These are phyloP conservation scores for Medauroidea extradentata DNA, from an alignment of 1,140 invertebrate genomes.

Conservation along the genomic window DNA sequence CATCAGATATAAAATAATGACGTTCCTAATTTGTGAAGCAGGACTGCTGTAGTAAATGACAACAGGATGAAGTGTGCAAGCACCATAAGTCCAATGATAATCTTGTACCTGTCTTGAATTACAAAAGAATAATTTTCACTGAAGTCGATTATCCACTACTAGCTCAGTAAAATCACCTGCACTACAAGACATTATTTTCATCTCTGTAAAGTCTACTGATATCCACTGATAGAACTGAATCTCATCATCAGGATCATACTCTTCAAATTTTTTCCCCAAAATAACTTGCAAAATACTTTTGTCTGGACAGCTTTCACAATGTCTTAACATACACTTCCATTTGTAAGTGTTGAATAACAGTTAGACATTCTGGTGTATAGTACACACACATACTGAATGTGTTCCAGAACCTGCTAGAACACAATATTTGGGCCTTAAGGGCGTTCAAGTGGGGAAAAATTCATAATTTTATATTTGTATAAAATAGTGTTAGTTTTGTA, in stretches of 20 bases:
- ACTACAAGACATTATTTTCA: constrained; percentile 1
- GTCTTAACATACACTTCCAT: constrained; percentile 16
- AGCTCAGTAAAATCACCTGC: neutral
- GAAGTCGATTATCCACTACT: constrained; percentile 12
- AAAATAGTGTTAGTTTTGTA: too few relatives aligned
- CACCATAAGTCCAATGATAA: constrained; percentile 21
- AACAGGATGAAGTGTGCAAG: constrained; percentile 21
- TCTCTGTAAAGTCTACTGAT: neutral
- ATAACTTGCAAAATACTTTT: constrained; percentile 8
- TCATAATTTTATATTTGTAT: too few relatives aligned
- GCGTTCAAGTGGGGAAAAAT: too few relatives aligned
- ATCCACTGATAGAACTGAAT: constrained; percentile 3
- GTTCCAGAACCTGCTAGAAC: constrained; percentile 15
- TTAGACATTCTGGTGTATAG: constrained; percentile 15
- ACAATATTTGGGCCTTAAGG: constrained; percentile 12
- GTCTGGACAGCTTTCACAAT: constrained; percentile 9
- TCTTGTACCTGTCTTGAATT: constrained; percentile 24
- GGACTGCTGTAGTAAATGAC: too few relatives aligned
- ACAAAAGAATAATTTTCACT: constrained; percentile 27
- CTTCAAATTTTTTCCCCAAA: constrained; percentile 6
- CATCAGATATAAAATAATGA: too few relatives aligned
- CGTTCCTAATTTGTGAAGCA: too few relatives aligned
- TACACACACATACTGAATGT: constrained; percentile 14
- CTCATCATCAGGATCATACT: constrained; percentile 2
- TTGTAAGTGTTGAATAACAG: constrained; percentile 8